phyloP scores from a whole-genome alignment of 2,113 vertebrate genomes.

The Phoxinus phoxinus region DNA sequence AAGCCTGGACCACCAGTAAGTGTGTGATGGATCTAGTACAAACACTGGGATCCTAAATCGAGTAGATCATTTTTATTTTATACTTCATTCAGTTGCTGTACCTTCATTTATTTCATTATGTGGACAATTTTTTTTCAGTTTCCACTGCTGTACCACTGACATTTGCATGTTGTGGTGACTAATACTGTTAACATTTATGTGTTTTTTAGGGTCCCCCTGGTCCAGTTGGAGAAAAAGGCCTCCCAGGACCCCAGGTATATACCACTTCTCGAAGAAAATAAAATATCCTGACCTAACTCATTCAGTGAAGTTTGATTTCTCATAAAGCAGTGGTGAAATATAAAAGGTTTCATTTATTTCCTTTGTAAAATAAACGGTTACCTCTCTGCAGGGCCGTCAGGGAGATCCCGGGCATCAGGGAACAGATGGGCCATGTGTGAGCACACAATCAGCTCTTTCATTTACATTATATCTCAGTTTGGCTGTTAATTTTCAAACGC shows the following conservation, averaged over 20 bases:
- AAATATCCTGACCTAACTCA: background rate
- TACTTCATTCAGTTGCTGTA: background rate
- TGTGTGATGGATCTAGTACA: background rate
- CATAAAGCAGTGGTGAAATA: slow-evolving; percentile 9
- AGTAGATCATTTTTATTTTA: background rate
- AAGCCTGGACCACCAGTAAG: slow-evolving; percentile 81
- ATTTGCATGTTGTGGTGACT: background rate
- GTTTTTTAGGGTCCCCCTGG: slow-evolving; percentile 79
- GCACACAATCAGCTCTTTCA: slow-evolving; percentile 55
- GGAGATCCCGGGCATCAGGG: slow-evolving; percentile 82
- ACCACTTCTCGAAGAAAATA: background rate
- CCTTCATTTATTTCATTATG: background rate
- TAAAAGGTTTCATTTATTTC: background rate
- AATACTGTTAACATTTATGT: background rate
- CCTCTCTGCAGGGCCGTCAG: slow-evolving; percentile 76
- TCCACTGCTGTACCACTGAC: background rate
- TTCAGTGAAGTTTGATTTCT: slow-evolving; percentile 20
- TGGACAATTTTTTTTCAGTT: background rate
- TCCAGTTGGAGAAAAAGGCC: slow-evolving; percentile 77
- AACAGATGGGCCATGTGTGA: slow-evolving; percentile 79
- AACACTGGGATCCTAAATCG: background rate
- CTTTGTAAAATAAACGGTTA: background rate
- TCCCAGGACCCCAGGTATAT: slow-evolving; percentile 78
- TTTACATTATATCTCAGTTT: background rate
- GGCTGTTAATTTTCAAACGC: background rate